These are phyloP conservation scores for Bolinopsis microptera DNA, from an alignment of 37 sponge, comb jelly and placozoan genomes.

Conservation along the genomic window DNA sequence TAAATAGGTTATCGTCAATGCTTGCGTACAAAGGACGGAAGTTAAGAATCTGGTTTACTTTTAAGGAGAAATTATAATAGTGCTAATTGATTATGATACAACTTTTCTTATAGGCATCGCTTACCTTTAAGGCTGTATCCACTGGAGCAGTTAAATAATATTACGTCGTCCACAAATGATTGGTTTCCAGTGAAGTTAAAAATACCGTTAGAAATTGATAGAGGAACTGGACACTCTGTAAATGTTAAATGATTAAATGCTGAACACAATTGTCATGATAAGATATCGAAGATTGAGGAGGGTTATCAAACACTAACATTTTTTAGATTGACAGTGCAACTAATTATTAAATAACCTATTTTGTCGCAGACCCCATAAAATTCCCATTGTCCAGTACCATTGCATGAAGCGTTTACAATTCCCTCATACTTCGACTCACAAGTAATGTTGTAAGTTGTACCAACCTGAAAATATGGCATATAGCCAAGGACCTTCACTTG, in stretches of 20 bases:
- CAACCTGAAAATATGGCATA: background rate
- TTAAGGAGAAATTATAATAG: too few species aligned
- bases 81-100: too few species aligned
- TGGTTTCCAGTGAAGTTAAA: conserved; percentile 33
- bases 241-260: too few species aligned
- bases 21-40: too few species aligned
- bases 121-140: background rate
- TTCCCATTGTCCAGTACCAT: conserved; percentile 1
- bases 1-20: too few species aligned
- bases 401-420: background rate
- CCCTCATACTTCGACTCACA: background rate
- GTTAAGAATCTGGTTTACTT: too few species aligned
- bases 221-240: conserved; percentile 9
- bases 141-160: background rate
- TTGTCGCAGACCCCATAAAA: background rate
- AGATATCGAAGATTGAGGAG: background rate
- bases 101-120: too few species aligned
- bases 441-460: background rate
- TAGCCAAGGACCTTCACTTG: too few species aligned
- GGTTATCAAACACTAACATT: background rate
- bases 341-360: too few species aligned
- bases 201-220: background rate
- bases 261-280: background rate
- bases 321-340: too few species aligned
- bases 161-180: conserved; percentile 3